Evolutionary conservation across 2,888 invertebrate genomes (phyloP).

Genomic region (Apocheima hispidaria): DNA sequence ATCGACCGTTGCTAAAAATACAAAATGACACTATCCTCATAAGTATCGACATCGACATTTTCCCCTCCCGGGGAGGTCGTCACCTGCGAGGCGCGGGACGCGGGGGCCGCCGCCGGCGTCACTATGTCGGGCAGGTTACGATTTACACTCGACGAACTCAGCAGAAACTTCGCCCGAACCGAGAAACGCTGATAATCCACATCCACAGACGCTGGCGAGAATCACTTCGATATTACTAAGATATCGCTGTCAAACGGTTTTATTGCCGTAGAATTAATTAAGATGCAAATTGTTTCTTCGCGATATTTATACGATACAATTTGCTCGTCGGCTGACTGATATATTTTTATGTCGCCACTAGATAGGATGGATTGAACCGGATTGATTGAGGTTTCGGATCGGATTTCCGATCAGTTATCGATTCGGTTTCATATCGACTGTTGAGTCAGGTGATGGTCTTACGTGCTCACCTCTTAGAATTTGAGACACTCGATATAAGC

Average conservation of each 20-base stretch:
- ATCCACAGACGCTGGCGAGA: constrained; percentile 77
- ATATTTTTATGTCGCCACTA: constrained; percentile 25
- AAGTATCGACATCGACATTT: constrained; percentile 46
- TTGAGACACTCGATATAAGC: constrained; percentile 22
- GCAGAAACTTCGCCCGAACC: constrained; percentile 79
- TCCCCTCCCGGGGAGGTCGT: constrained; percentile 69
- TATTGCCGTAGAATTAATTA: constrained; percentile 70
- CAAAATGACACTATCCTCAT: neutral
- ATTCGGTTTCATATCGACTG: constrained; percentile 25
- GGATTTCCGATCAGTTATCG: constrained; percentile 25
- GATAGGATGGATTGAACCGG: constrained; percentile 16
- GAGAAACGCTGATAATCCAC: constrained; percentile 84
- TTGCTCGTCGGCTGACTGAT: constrained; percentile 25
- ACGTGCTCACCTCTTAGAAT: constrained; percentile 14
- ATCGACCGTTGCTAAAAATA: neutral
- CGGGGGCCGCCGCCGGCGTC: constrained; percentile 73
- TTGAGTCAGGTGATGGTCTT: constrained; percentile 30
- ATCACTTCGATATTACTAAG: constrained; percentile 81
- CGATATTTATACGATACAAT: constrained; percentile 36
- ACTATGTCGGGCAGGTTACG: constrained; percentile 85
- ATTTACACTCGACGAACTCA: constrained; percentile 85
- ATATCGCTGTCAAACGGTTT: constrained; percentile 66
- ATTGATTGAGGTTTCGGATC: constrained; percentile 21
- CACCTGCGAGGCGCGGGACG: constrained; percentile 75
- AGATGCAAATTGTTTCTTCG: constrained; percentile 56